Evolutionary conservation across 2,797 vertebrate species (phyloP).

Genomic region (Phalloptychus januarius): DNA sequence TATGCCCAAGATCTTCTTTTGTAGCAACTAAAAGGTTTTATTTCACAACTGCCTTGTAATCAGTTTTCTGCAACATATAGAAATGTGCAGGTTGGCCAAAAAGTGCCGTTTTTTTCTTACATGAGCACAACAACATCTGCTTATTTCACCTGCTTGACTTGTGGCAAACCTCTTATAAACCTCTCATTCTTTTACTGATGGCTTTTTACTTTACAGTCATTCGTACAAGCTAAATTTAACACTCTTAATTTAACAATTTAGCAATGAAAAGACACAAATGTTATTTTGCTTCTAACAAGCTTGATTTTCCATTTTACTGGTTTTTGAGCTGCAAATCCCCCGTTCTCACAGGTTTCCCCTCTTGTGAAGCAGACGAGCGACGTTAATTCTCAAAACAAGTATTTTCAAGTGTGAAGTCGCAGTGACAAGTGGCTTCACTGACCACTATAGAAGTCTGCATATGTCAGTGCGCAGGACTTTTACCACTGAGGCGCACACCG

Average conservation of each 20-base stretch:
- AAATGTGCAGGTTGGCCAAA: not conserved
- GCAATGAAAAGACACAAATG: constrained; percentile 40
- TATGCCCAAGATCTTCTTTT: not conserved
- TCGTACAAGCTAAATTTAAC: not conserved
- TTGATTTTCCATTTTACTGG: constrained; percentile 51
- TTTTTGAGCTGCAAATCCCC: constrained; percentile 33
- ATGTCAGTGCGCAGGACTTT: constrained; percentile 45
- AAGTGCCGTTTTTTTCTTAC: not conserved
- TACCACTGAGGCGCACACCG: constrained; percentile 37
- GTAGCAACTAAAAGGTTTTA: not conserved
- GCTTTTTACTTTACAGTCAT: not conserved
- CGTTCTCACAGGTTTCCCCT: constrained; percentile 49
- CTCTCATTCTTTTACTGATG: not conserved
- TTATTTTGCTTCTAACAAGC: constrained; percentile 68
- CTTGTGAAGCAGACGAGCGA: not conserved
- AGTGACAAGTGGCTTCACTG: constrained; percentile 26
- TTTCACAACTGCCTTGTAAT: not conserved
- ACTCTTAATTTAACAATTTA: not conserved
- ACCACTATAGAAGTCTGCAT: constrained; percentile 49
- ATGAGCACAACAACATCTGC: not conserved
- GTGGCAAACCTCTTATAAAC: not conserved
- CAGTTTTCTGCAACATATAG: not conserved
- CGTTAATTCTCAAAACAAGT: constrained; percentile 8
- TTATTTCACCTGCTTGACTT: not conserved
- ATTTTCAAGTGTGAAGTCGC: constrained; percentile 45